Conservation (phyloP, 1,140 invertebrate genomes). For the Scaptomyza montana region DNA sequence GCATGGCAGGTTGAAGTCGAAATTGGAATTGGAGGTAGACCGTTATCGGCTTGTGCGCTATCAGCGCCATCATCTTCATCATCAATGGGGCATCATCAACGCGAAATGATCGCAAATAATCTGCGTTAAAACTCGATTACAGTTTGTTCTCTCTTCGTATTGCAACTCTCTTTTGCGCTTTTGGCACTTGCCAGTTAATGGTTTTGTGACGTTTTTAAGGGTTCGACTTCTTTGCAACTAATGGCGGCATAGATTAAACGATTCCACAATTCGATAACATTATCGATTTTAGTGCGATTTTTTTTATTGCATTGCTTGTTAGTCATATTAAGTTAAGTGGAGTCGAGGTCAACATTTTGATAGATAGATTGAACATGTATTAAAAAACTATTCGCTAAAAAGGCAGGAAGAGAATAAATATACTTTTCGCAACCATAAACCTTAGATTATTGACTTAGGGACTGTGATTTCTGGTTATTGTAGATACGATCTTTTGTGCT, state of each 20-base stretch:
- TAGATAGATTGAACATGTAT: too few species aligned
- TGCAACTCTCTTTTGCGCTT: constrained; percentile 7
- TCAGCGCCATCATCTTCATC: constrained; percentile 75
- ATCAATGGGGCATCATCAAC: constrained; percentile 75
- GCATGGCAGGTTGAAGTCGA: constrained; percentile 50
- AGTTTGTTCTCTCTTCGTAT: background rate
- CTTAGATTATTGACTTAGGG: too few species aligned
- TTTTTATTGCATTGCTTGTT: constrained; percentile 21
- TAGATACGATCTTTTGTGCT: too few species aligned
- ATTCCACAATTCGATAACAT: background rate
- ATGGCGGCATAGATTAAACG: constrained; percentile 60
- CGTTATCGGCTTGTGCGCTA: constrained; percentile 52
- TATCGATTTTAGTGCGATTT: constrained; percentile 25
- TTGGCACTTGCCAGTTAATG: constrained; percentile 52
- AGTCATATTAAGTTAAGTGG: background rate
- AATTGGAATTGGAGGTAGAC: constrained; percentile 13
- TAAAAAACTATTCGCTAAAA: too few species aligned
- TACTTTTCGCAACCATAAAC: too few species aligned
- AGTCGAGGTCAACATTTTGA: too few species aligned
- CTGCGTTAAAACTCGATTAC: constrained; percentile 52
- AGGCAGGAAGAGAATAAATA: too few species aligned
- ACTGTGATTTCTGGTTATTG: background rate
- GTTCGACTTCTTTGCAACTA: constrained; percentile 61
- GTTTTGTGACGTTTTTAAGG: constrained; percentile 66
- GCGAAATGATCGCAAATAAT: constrained; percentile 79